Percentiles rank a stretch among this genome's conserved stretches.
Evolutionary conservation across 2,888 invertebrate genomes (phyloP).

Genomic region (Chrysolina haemoptera): DNA sequence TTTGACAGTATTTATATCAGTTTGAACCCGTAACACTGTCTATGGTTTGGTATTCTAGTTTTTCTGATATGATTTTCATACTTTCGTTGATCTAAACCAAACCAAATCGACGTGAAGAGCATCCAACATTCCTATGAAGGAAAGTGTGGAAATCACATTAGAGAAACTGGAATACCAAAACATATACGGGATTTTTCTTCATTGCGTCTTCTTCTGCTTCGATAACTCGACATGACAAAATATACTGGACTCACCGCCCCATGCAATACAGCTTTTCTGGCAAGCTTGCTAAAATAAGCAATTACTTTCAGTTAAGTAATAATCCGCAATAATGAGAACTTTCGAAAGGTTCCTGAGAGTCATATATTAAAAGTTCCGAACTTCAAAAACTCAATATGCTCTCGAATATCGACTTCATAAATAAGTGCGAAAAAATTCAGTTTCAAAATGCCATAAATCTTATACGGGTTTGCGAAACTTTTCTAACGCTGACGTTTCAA

Average conservation of each 20-base stretch:
- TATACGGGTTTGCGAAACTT: slow-evolving; percentile 63
- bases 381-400: slow-evolving; percentile 35
- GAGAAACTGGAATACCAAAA: too few species aligned
- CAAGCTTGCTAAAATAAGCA: neutral
- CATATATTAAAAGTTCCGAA: slow-evolving; percentile 37
- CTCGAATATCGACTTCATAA: slow-evolving; percentile 47
- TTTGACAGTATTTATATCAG: too few species aligned
- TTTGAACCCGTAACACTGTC: too few species aligned
- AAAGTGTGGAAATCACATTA: too few species aligned
- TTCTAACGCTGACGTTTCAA: slow-evolving; percentile 65
- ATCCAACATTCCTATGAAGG: too few species aligned
- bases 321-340: slow-evolving; percentile 13
- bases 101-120: too few species aligned
- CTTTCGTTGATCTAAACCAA: too few species aligned
- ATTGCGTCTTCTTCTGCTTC: too few species aligned
- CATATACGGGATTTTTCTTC: too few species aligned
- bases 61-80: too few species aligned
- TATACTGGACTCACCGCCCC: too few species aligned
- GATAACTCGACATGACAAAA: neutral
- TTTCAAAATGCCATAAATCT: slow-evolving; percentile 66
- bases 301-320: neutral
- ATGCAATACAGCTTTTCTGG: neutral
- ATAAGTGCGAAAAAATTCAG: slow-evolving; percentile 45
- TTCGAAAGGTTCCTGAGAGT: slow-evolving; percentile 3
- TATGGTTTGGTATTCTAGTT: too few species aligned